A percentile compares a stretch with the other conserved stretches of the same genome.
Conservation (phyloP, 2,888 invertebrate species). For the Eumacrocentrus americanus region DNA sequence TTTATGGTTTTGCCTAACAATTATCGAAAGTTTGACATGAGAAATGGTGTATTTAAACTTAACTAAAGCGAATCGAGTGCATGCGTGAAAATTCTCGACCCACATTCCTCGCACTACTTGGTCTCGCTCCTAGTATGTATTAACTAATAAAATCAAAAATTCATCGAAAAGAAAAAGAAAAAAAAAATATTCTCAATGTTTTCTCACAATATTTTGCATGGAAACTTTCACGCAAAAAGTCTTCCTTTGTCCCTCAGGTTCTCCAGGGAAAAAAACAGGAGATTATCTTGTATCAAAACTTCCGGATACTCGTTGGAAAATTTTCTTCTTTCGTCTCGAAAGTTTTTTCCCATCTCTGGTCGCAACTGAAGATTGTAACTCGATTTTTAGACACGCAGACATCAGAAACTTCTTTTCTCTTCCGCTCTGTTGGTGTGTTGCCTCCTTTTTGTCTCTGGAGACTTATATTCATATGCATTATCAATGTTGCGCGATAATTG, state of each 20-base stretch:
- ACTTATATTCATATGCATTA: too few species aligned
- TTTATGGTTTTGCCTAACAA: background rate
- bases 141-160: slow-evolving; percentile 6
- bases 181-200: background rate
- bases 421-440: background rate
- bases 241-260: too few species aligned
- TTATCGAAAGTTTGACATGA: slow-evolving; percentile 26
- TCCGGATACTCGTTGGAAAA: background rate
- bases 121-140: slow-evolving; percentile 1
- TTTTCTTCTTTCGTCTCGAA: background rate
- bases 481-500: background rate
- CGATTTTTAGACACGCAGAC: background rate
- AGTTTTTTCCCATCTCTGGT: background rate
- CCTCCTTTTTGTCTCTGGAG: too few species aligned
- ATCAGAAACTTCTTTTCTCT: background rate
- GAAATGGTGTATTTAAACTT: slow-evolving; percentile 18
- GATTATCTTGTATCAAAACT: slow-evolving; percentile 5
- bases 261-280: background rate
- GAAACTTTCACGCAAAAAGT: background rate
- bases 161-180: background rate
- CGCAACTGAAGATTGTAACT: background rate
- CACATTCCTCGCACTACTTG: slow-evolving; percentile 36
- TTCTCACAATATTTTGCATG: background rate
- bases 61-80: slow-evolving; percentile 25
- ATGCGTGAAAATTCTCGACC: slow-evolving; percentile 37